Evolutionary conservation across 2,113 vertebrate species (phyloP).

Genomic region (Marmota flaviventris): DNA sequence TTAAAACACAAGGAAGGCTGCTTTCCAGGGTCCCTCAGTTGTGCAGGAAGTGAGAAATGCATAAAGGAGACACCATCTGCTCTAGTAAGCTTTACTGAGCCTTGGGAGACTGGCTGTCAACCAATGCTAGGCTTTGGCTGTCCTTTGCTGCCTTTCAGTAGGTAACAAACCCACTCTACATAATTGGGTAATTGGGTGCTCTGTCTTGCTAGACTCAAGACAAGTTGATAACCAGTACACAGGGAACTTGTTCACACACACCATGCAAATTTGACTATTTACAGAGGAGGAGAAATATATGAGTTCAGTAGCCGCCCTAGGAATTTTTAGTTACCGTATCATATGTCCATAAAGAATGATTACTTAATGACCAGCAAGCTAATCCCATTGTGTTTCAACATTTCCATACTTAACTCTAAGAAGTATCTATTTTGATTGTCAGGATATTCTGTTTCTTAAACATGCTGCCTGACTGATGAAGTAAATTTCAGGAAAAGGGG

Average conservation of each 20-base stretch:
- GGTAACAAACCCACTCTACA: background rate
- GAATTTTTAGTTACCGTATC: background rate
- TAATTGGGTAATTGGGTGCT: background rate
- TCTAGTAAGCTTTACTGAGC: background rate
- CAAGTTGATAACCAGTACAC: background rate
- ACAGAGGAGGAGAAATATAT: background rate
- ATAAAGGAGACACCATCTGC: background rate
- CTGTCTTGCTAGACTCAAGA: too few species aligned
- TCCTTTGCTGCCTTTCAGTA: background rate
- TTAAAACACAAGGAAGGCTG: accelerated
- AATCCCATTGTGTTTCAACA: background rate
- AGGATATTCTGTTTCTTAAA: background rate
- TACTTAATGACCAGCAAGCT: background rate
- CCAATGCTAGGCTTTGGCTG: background rate
- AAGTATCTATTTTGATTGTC: background rate
- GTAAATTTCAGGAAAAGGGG: background rate
- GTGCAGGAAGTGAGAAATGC: accelerated
- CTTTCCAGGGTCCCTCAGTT: background rate
- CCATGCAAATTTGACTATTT: background rate
- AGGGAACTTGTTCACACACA: background rate
- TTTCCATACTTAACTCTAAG: background rate
- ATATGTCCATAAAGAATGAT: background rate
- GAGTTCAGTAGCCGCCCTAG: accelerated
- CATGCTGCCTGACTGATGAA: background rate
- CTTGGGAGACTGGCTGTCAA: accelerated